These are phyloP conservation scores for Nasonia oneida DNA, from an alignment of 2,888 invertebrate genomes.

Conservation along the genomic window DNA sequence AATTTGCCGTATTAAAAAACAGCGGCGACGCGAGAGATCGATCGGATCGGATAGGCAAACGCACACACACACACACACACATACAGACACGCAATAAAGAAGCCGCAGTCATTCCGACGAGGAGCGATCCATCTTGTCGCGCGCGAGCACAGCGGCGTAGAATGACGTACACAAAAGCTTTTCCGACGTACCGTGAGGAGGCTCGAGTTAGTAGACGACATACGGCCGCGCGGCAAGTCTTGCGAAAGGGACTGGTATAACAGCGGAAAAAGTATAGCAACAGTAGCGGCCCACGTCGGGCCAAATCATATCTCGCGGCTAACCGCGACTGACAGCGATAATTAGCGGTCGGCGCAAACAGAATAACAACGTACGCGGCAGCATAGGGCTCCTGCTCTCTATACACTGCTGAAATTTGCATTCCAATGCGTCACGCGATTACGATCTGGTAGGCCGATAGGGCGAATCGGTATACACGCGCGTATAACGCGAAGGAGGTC, in stretches of 20 bases:
- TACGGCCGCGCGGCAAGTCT: background rate
- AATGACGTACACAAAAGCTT: background rate
- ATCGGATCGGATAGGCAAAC: background rate
- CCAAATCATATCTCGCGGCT: slow-evolving; percentile 59
- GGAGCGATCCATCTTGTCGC: background rate
- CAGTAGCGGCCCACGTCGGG: background rate
- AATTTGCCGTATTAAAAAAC: slow-evolving; percentile 1
- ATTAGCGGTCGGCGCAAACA: slow-evolving; percentile 52
- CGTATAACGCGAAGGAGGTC: background rate
- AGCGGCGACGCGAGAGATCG: background rate
- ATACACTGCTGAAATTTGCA: slow-evolving; percentile 50
- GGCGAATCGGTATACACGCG: background rate
- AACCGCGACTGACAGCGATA: slow-evolving; percentile 57
- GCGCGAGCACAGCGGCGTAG: background rate
- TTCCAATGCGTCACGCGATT: slow-evolving; percentile 57
- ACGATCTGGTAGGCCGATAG: slow-evolving; percentile 20
- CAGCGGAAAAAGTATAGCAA: background rate
- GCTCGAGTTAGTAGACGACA: no score
- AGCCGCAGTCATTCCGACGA: background rate
- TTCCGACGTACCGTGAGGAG: background rate
- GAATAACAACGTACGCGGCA: background rate
- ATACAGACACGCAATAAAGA: background rate
- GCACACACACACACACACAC: no score
- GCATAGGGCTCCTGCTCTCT: background rate
- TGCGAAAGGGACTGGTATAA: background rate